phyloP scores from a whole-genome alignment of 2,113 vertebrate species.

The Cinclus mexicanus region DNA sequence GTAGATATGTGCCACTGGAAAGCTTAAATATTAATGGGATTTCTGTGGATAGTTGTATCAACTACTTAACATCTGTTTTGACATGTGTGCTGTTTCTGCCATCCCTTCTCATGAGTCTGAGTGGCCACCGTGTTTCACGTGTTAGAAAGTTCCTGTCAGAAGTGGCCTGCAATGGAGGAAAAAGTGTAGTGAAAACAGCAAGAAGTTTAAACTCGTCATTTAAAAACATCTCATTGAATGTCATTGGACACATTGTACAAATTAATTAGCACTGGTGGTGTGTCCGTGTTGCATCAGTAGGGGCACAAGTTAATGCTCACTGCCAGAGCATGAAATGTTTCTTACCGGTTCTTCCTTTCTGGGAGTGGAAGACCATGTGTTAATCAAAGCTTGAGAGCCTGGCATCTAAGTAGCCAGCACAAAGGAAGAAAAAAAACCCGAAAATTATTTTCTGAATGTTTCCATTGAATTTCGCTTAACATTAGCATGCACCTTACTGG shows the following conservation, averaged over 20 bases:
- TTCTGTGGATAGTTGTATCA: constrained; percentile 34
- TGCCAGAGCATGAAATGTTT: not conserved
- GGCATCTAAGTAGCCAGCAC: not conserved
- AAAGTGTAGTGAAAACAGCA: not conserved
- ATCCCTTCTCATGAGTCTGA: not conserved
- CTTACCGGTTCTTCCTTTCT: not conserved
- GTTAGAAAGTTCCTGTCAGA: not conserved
- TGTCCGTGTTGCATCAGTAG: not conserved
- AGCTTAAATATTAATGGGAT: constrained; percentile 45
- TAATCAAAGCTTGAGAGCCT: not conserved
- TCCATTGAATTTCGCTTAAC: not conserved
- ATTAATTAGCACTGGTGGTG: not conserved
- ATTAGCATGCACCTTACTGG: not conserved
- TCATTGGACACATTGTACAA: not conserved
- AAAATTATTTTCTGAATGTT: not conserved
- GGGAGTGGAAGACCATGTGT: not conserved
- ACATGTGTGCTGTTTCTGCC: constrained; percentile 25
- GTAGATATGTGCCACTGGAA: constrained; percentile 35
- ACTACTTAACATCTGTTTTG: constrained; percentile 41
- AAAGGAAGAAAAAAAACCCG: accelerated
- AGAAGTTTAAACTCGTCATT: not conserved
- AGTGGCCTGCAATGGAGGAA: not conserved
- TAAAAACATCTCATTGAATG: not conserved
- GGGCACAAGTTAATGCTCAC: not conserved
- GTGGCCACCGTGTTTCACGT: not conserved